Evolutionary conservation across 2,888 invertebrate genomes (phyloP).

Genomic region (Parochlus steinenii): DNA sequence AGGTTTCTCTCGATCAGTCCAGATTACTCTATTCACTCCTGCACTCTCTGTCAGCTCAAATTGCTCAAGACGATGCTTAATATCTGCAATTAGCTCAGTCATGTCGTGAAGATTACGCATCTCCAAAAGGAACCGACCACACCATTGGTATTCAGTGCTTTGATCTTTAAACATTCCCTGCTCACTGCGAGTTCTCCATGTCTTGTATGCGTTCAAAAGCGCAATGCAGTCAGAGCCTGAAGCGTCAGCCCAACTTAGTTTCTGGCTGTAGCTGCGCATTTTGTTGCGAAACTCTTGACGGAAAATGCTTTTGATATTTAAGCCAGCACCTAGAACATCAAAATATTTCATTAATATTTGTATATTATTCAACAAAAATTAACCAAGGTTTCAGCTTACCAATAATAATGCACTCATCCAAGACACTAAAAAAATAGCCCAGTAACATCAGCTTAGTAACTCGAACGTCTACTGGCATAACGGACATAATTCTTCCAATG

Average conservation of each 20-base stretch:
- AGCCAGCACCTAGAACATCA: slow-evolving; percentile 49
- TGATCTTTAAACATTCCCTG: slow-evolving; percentile 37
- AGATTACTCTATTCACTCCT: slow-evolving; percentile 27
- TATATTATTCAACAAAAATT: no score
- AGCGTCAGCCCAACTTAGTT: slow-evolving; percentile 65
- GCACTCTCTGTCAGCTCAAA: slow-evolving; percentile 41
- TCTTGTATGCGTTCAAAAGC: slow-evolving; percentile 60
- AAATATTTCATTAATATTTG: slow-evolving; percentile 14
- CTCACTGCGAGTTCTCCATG: slow-evolving; percentile 48
- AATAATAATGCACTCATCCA: slow-evolving; percentile 75
- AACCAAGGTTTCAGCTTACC: slow-evolving; percentile 27
- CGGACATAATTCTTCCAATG: slow-evolving; percentile 67
- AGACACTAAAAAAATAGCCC: slow-evolving; percentile 69
- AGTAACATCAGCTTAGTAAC: slow-evolving; percentile 70
- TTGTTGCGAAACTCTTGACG: slow-evolving; percentile 51
- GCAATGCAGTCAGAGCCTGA: slow-evolving; percentile 71
- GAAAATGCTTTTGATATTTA: slow-evolving; percentile 69
- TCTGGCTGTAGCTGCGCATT: slow-evolving; percentile 53
- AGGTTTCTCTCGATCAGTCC: slow-evolving; percentile 35
- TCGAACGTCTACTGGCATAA: slow-evolving; percentile 66
- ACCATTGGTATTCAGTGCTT: slow-evolving; percentile 44
- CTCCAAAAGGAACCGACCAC: slow-evolving; percentile 49
- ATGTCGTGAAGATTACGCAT: slow-evolving; percentile 55
- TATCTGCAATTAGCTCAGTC: slow-evolving; percentile 50
- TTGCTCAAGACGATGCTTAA: slow-evolving; percentile 41